These are phyloP conservation scores for Lamprotornis superbus DNA, from an alignment of 2,113 vertebrate species.

Conservation along the genomic window DNA sequence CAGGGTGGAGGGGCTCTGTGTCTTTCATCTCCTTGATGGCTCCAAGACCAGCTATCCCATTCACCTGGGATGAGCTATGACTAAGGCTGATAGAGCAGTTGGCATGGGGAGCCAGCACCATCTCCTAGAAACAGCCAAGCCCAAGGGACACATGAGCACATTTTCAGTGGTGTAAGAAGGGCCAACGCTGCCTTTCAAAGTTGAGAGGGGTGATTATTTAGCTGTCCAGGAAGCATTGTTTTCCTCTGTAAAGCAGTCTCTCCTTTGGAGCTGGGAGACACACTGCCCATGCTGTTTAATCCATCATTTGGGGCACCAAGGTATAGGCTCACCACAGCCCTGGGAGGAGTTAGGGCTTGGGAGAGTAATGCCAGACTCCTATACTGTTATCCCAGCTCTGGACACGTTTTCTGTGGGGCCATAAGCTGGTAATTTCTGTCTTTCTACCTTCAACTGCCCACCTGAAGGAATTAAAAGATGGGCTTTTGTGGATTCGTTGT, in stretches of 20 bases:
- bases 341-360: background rate
- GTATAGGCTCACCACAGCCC: background rate
- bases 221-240: background rate
- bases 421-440: background rate
- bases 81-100: background rate
- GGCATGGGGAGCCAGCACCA: background rate
- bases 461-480: background rate
- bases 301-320: background rate
- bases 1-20: background rate
- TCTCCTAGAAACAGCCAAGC: background rate
- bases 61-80: background rate
- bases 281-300: background rate
- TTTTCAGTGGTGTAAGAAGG: background rate
- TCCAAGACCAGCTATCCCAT: background rate
- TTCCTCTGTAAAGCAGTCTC: background rate
- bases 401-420: background rate
- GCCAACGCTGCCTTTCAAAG: background rate
- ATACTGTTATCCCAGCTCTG: background rate
- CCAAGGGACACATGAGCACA: background rate
- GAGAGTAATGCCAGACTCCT: background rate
- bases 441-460: background rate
- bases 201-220: background rate
- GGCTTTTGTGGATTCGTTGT: background rate
- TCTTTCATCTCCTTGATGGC: background rate
- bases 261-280: background rate